Evolutionary conservation across 2,888 invertebrate species (phyloP), one percentile per base, ranked within the genome.

Genomic region (Drosophila pegasa): DNA sequence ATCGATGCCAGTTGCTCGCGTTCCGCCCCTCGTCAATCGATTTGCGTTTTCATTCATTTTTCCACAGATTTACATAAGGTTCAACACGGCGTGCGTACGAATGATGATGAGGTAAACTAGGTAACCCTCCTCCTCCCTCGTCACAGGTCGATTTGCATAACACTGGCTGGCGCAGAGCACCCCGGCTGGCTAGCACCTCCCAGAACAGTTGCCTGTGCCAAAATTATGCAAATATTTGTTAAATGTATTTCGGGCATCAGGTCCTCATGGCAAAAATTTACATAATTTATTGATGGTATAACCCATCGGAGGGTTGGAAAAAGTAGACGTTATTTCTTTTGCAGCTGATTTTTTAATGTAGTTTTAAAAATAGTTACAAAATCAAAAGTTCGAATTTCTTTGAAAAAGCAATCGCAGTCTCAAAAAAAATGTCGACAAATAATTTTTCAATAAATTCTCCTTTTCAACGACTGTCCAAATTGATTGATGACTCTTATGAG

Each of bases 61-160:
- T 62, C 4, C 40, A 9, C 69, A 77, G 22, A 88, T 88, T 89
- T 88, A 82, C 87, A 89, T 88, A 89, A 68, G 75, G 75, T 82
- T 83, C 43, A 73, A 75, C 45, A 59, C 51, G 60, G 69, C 66
- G 73, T 83, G 86, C 74, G 84, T 84, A 81, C 73, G 84, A 69
- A 54, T 57, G 57, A 54, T 40, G 38, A 43, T 40, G 45, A 47
- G 48, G n/a, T 29, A 33, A 20, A 14, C 45, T 38, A n/a, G 14
- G 45, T 45, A 33, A 56, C 65, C 69, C 75, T 71, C 66, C 60
- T 62, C 54, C 71, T 60, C 50, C 38, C 48, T 9, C 27, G 37
- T 50, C 68, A 55, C 91, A 91, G 90, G 90, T 90, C 69, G 83
- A 90, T 90, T 90, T 81, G 91, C 90, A 90, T 90, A 91, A 90